A percentile compares a stretch with the other conserved stretches of the same genome.
These are phyloP conservation scores for Drosophila demipolita DNA, from an alignment of 2,888 invertebrate genomes.

Conservation along the genomic window DNA sequence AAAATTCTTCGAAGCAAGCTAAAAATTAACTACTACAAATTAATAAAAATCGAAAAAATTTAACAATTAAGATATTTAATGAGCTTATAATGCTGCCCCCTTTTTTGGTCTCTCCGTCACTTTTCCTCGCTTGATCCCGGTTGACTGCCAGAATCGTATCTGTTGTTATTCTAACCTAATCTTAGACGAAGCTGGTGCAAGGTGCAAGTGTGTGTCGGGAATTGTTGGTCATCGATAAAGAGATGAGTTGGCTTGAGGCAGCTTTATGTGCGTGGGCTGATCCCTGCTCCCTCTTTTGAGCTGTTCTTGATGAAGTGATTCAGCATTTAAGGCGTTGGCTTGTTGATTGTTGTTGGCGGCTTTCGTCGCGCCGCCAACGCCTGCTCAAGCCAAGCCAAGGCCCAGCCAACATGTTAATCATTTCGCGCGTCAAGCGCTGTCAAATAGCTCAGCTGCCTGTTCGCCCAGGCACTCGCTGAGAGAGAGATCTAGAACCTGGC, in stretches of 20 bases:
- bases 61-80: background rate
- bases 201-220: slow-evolving; percentile 23
- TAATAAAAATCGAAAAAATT: background rate
- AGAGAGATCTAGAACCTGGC: background rate
- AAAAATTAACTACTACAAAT: background rate
- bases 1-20: background rate
- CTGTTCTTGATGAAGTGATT: slow-evolving; percentile 36
- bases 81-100: background rate
- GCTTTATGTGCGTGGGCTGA: slow-evolving; percentile 31
- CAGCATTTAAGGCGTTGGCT: slow-evolving; percentile 52
- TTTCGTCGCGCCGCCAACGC: slow-evolving; percentile 64
- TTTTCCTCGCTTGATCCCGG: background rate
- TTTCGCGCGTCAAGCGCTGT: slow-evolving; percentile 72
- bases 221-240: slow-evolving; percentile 16
- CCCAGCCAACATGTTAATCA: slow-evolving; percentile 72
- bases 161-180: background rate
- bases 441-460: slow-evolving; percentile 50
- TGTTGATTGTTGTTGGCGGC: slow-evolving; percentile 55
- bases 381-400: slow-evolving; percentile 21
- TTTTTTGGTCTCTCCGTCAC: background rate
- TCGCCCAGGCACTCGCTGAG: slow-evolving; percentile 2
- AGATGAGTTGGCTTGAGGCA: background rate
- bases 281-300: slow-evolving; percentile 15
- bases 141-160: background rate
- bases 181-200: slow-evolving; percentile 12